Percentiles rank a stretch among this genome's conserved stretches.
phyloP scores from a whole-genome alignment of 2,888 invertebrate species.

The Reticulitermes lucifugus region DNA sequence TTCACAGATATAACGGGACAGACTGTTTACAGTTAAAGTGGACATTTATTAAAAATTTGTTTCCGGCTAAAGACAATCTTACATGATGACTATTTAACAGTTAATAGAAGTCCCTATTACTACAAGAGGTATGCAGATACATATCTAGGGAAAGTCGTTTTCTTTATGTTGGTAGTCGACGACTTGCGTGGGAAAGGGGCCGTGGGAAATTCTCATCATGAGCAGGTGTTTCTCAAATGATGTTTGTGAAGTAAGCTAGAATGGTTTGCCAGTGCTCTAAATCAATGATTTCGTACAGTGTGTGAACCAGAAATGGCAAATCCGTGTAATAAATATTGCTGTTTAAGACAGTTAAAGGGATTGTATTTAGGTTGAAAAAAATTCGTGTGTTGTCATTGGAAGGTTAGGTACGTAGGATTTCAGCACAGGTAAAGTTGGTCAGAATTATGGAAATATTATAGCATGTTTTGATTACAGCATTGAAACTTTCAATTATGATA shows the following conservation, averaged over 20 bases:
- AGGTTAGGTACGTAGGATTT: constrained; percentile 37
- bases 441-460: background rate
- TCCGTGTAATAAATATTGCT: background rate
- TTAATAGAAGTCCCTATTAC: background rate
- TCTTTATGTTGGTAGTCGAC: constrained; percentile 49
- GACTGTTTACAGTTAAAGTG: background rate
- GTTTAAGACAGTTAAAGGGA: background rate
- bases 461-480: background rate
- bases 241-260: constrained; percentile 54
- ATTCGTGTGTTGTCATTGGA: background rate
- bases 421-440: constrained; percentile 32
- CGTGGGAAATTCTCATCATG: constrained; percentile 74
- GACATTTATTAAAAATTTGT: background rate
- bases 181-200: constrained; percentile 55
- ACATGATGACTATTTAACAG: background rate
- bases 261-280: constrained; percentile 51
- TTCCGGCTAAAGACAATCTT: background rate
- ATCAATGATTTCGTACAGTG: constrained; percentile 53
- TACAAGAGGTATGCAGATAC: background rate
- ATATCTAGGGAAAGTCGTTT: constrained; percentile 41
- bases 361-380: constrained; percentile 7
- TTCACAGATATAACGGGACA: background rate
- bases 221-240: constrained; percentile 83
- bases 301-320: constrained; percentile 45
- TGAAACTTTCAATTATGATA: background rate